A percentile compares a stretch with the other conserved stretches of the same genome.
Evolutionary conservation across 2,797 vertebrate species (phyloP).

Genomic region (Crenichthys baileyi): DNA sequence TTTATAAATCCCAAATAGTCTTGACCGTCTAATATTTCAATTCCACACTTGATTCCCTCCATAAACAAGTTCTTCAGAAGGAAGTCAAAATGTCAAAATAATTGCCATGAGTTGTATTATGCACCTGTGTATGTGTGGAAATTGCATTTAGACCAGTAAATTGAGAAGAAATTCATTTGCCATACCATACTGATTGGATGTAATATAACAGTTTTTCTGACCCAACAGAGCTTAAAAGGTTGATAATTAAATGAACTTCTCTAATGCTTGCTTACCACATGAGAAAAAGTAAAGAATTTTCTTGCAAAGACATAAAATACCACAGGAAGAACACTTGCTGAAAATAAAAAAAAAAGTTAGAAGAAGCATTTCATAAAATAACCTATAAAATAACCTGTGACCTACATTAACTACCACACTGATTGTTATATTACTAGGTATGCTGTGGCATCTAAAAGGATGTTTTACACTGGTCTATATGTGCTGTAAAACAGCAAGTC

Average conservation of each 20-base stretch:
- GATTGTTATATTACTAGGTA: neutral
- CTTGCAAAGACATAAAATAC: constrained; percentile 21
- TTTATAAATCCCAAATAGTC: neutral
- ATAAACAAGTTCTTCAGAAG: constrained; percentile 7
- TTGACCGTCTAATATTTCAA: neutral
- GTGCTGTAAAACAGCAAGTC: too few species aligned
- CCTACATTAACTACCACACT: neutral
- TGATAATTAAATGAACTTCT: constrained; percentile 56
- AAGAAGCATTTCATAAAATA: constrained; percentile 10
- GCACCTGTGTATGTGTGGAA: constrained; percentile 49
- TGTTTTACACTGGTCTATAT: too few species aligned
- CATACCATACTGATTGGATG: constrained; percentile 52
- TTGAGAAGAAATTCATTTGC: constrained; percentile 53
- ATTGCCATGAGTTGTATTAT: constrained; percentile 29
- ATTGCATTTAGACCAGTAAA: constrained; percentile 61
- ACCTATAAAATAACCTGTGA: neutral
- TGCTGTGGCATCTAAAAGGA: too few species aligned
- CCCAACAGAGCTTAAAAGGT: constrained; percentile 51
- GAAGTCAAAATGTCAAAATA: constrained; percentile 35
- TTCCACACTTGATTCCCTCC: neutral
- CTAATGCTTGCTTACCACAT: constrained; percentile 10
- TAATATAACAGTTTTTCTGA: constrained; percentile 52
- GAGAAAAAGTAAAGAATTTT: constrained; percentile 34
- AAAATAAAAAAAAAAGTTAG: constrained; percentile 6
- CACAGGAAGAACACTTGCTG: constrained; percentile 5